A percentile compares a stretch with the other conserved stretches of the same genome.
Evolutionary conservation across 2,797 vertebrate genomes (phyloP).

Genomic region (Sebastes itinus): DNA sequence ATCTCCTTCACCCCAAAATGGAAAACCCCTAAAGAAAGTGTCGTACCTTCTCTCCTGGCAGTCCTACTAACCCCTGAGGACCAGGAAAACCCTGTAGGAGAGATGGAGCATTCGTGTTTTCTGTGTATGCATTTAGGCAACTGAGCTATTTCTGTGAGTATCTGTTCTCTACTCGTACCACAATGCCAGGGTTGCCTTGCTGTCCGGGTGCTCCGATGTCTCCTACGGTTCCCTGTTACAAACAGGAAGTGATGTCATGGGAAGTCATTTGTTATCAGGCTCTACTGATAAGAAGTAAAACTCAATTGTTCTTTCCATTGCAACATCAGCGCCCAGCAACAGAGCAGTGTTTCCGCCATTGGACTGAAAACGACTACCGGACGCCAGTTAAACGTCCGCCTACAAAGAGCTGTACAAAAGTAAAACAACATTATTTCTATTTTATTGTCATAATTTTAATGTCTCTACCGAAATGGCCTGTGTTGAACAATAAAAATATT

Average conservation of each 20-base stretch:
- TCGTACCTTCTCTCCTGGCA: conserved; percentile 94
- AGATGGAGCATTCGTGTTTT: conserved; percentile 20
- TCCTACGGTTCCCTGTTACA: conserved; percentile 87
- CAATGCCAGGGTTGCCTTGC: conserved; percentile 94
- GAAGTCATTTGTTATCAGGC: background rate
- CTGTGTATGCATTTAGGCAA: background rate
- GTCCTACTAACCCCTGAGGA: conserved; percentile 92
- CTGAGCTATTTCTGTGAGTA: background rate
- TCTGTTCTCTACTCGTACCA: conserved; percentile 77
- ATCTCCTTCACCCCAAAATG: background rate
- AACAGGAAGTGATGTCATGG: conserved; percentile 17
- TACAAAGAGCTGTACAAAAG: too few relatives aligned
- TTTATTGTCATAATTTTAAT: too few relatives aligned
- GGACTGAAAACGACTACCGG: too few relatives aligned
- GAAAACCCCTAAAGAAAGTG: background rate
- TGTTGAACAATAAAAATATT: too few relatives aligned
- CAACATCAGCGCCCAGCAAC: too few relatives aligned
- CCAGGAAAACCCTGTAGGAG: conserved; percentile 92
- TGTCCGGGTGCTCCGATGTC: conserved; percentile 93
- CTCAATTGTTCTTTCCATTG: too few relatives aligned
- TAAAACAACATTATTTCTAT: too few relatives aligned
- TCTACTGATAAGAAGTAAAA: background rate
- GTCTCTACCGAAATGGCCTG: too few relatives aligned
- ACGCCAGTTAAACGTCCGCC: too few relatives aligned
- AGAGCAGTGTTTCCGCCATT: too few relatives aligned